These are phyloP conservation scores for Amniataba percoides DNA, from an alignment of 2,797 vertebrate species.

Conservation along the genomic window DNA sequence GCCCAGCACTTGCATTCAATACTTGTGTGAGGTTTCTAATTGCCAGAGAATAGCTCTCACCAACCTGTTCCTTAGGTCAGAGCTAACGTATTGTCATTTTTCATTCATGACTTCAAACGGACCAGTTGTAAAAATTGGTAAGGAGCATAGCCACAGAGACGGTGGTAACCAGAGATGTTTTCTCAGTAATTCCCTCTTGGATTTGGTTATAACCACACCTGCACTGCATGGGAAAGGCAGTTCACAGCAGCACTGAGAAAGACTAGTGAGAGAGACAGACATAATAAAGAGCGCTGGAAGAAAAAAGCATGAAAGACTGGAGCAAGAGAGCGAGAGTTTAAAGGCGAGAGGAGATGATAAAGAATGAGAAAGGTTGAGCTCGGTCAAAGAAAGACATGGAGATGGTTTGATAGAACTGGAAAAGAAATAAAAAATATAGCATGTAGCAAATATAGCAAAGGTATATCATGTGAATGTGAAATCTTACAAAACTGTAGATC, in stretches of 20 bases:
- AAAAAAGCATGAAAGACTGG: conserved; percentile 29
- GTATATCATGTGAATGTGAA: neutral
- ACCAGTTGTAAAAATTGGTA: conserved; percentile 75
- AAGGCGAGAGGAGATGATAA: conserved; percentile 15
- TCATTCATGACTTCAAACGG: conserved; percentile 85
- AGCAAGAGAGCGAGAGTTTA: conserved; percentile 15
- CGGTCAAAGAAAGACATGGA: conserved; percentile 5
- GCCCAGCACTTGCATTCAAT: conserved; percentile 45
- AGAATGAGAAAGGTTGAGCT: conserved; percentile 16
- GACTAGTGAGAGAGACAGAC: conserved; percentile 53
- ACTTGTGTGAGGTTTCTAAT: conserved; percentile 77
- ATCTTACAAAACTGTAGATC: neutral
- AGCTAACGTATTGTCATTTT: conserved; percentile 78
- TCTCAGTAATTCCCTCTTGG: conserved; percentile 77
- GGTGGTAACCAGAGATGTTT: conserved; percentile 84
- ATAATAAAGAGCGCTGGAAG: conserved; percentile 52
- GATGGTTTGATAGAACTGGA: conserved; percentile 33
- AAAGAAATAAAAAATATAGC: too few species aligned
- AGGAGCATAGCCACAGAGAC: conserved; percentile 77
- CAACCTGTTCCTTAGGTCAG: conserved; percentile 66
- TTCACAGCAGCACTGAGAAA: conserved; percentile 63
- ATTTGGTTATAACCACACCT: conserved; percentile 72
- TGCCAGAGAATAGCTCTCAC: conserved; percentile 67
- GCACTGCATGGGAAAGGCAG: conserved; percentile 72
- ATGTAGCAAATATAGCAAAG: too few species aligned